These are phyloP conservation scores for Oryzias dopingdopingensis DNA, from an alignment of 2,797 vertebrate genomes.

Conservation along the genomic window DNA sequence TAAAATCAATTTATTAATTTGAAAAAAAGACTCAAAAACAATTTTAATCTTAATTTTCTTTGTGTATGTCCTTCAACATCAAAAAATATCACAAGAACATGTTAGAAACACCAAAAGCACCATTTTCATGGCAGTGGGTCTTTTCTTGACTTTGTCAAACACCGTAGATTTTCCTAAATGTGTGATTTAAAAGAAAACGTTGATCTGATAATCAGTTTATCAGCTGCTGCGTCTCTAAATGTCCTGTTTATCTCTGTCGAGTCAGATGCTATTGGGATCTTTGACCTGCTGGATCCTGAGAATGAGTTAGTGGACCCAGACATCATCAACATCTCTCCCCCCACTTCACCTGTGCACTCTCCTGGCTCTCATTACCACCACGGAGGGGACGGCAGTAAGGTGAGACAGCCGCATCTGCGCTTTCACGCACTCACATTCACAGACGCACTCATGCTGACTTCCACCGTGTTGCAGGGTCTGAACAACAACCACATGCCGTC, in stretches of 20 bases:
- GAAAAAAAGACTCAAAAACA: too few relatives aligned
- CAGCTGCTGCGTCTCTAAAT: not conserved
- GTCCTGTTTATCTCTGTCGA: conserved; percentile 76
- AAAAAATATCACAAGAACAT: too few relatives aligned
- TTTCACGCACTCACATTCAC: too few relatives aligned
- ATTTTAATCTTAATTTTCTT: too few relatives aligned
- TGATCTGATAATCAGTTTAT: not conserved
- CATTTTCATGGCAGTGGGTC: too few relatives aligned
- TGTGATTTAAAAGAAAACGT: not conserved
- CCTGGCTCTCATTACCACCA: conserved; percentile 95
- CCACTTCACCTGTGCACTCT: conserved; percentile 92
- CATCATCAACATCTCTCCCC: conserved; percentile 95
- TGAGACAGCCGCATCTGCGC: conserved; percentile 36
- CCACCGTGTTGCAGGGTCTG: conserved; percentile 81
- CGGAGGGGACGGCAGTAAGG: conserved; percentile 93
- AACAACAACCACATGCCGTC: conserved; percentile 94
- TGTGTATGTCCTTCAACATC: too few relatives aligned
- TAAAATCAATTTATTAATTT: too few relatives aligned
- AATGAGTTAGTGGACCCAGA: conserved; percentile 93
- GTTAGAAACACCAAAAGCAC: too few relatives aligned
- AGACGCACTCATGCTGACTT: conserved; percentile 11
- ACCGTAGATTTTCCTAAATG: too few relatives aligned
- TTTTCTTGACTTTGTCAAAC: too few relatives aligned
- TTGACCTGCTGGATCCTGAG: conserved; percentile 92
- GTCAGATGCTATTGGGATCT: conserved; percentile 89